These are phyloP conservation scores for Odontocolon sp. DNA, from an alignment of 2,888 invertebrate genomes.

Conservation along the genomic window DNA sequence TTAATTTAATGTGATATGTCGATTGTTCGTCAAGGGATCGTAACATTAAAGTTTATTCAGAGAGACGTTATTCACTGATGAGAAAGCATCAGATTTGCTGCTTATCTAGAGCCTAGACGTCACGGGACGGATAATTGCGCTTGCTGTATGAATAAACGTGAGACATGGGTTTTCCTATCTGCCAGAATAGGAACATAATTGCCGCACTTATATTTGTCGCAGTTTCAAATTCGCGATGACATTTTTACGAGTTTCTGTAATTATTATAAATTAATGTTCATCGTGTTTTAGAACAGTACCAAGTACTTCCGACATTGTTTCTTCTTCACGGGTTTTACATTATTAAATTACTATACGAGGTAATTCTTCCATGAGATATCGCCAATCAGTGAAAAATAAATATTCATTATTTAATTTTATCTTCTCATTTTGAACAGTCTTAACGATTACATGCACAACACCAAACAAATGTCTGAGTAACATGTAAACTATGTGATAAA, in stretches of 20 bases:
- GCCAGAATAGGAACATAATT: constrained; percentile 79
- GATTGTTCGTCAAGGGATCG: background rate
- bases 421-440: background rate
- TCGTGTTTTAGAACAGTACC: background rate
- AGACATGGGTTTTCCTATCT: constrained; percentile 6
- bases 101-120: constrained; percentile 23
- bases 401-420: constrained; percentile 6
- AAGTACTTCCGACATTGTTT: background rate
- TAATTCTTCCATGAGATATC: too few relatives aligned
- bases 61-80: constrained; percentile 2
- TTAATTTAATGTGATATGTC: too few relatives aligned
- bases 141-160: constrained; percentile 29
- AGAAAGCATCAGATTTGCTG: constrained; percentile 6
- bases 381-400: constrained; percentile 23
- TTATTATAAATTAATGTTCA: constrained; percentile 19
- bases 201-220: constrained; percentile 72
- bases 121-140: background rate
- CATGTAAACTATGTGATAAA: too few relatives aligned
- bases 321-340: too few relatives aligned
- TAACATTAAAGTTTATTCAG: constrained; percentile 26
- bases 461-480: too few relatives aligned
- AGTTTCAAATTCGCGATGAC: constrained; percentile 43
- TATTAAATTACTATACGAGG: too few relatives aligned
- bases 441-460: too few relatives aligned
- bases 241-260: constrained; percentile 51